Evolutionary conservation across 2,888 invertebrate genomes (phyloP), one percentile per base, ranked within the genome.

Genomic region (Drosophila mimetica): DNA sequence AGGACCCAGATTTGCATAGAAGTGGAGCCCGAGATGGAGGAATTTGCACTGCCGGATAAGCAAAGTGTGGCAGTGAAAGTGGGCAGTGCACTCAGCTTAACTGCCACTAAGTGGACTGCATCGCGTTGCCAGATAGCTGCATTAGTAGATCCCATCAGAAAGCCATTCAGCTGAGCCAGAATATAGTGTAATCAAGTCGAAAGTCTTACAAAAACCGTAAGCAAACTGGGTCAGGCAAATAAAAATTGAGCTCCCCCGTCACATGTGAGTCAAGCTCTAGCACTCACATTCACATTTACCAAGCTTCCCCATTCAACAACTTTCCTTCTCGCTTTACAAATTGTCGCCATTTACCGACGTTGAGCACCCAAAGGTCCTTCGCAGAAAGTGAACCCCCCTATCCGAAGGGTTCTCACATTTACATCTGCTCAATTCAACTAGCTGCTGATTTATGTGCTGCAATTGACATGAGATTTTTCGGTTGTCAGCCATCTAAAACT

Each of bases 111-210:
- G 84, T 85, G 80, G 85, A 85, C 87, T 85, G 78, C 84, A 85
- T 85, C 84, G 78, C 77, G 71, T 55, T 67, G 73, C 66, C 52
- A 85, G 84, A 85, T 85, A 85, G 82, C 80, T 80, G 82, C 85
- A 86, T 86, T 86, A 85, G 77, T 85, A 85, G 77, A 78, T 69
- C 65, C 86, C 72, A 83, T 83, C 86, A 84, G 77, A 83, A 84
- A 74, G 79, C 84, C 81, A 86, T 83, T 83, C 83, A 83, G 63
- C 54, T 55, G 42, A 54, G 59, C 70, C 69, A 77, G 82, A 82
- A 79, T 58, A 66, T 58, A 66, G 71, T 63, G 83, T 77, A 86
- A 80, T 86, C 86, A 83, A 83, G 84, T 84, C 84, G 63, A 63
- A 48, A 22, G 36, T n/a, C 41, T 67, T 63, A 39, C 61, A 57